Evolutionary conservation across 2,113 vertebrate species (phyloP).

Genomic region (Oostethus manadensis): DNA sequence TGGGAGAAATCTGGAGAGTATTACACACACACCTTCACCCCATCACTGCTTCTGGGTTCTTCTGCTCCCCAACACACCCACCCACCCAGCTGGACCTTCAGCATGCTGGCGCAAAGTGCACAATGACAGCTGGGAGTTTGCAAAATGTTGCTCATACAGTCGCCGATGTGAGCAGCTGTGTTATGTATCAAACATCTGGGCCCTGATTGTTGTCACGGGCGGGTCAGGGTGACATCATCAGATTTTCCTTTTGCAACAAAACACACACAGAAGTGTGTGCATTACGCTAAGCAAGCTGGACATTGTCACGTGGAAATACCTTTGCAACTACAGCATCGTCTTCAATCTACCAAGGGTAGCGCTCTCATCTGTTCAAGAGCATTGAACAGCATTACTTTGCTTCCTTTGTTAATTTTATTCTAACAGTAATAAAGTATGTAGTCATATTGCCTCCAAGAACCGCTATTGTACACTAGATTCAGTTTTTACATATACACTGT

Average conservation of each 20-base stretch:
- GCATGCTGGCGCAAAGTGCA: not conserved
- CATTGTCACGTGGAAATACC: no score
- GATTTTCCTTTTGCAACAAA: conserved; percentile 4
- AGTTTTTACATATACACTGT: no score
- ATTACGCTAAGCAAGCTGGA: no score
- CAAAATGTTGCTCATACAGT: not conserved
- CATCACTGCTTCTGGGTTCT: conserved; percentile 17
- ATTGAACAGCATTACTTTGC: no score
- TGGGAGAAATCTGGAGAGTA: conserved; percentile 46
- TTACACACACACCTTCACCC: conserved; percentile 24
- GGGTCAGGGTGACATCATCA: conserved; percentile 18
- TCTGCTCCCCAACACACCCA: no score
- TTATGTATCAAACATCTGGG: conserved; percentile 12
- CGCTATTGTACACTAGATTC: no score
- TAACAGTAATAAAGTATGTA: no score
- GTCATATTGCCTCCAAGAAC: no score
- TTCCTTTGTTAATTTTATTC: no score
- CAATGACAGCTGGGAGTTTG: not conserved
- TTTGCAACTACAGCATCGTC: no score
- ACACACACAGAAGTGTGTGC: not conserved
- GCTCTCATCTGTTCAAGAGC: no score
- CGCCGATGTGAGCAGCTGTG: not conserved
- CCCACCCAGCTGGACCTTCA: conserved; percentile 17
- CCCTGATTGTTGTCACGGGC: conserved; percentile 5
- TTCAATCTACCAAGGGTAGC: no score